A percentile compares a stretch with the other conserved stretches of the same genome.
Evolutionary conservation across 1,140 invertebrate species (phyloP).

Genomic region (Gryllus bimaculatus): DNA sequence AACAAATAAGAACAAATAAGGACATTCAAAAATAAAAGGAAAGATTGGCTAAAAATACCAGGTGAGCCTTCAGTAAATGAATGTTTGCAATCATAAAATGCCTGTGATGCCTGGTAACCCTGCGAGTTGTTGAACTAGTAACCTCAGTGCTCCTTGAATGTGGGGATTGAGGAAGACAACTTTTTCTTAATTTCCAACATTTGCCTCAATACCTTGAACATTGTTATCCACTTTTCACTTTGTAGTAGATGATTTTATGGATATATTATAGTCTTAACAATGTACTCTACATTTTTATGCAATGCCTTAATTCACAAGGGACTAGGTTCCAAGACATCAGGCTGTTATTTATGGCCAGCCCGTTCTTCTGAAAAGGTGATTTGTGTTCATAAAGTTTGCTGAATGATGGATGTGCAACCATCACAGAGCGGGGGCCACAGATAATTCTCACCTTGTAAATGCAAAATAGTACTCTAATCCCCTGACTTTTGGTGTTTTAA

Average conservation of each 20-base stretch:
- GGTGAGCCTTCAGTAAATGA: not conserved
- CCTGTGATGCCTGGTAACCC: not conserved
- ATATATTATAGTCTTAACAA: slow-evolving; percentile 5
- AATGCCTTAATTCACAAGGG: slow-evolving; percentile 13
- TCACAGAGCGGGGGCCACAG: not conserved
- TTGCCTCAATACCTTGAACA: not conserved
- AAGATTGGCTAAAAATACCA: not conserved
- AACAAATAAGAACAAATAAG: not conserved
- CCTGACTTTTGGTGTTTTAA: not conserved
- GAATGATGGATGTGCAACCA: not conserved
- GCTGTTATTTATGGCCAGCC: not conserved
- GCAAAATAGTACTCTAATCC: not conserved
- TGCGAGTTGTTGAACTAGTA: not conserved
- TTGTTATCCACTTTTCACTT: not conserved
- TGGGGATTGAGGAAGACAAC: not conserved
- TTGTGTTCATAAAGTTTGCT: not conserved
- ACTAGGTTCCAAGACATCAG: not conserved
- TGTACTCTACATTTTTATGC: slow-evolving; percentile 2
- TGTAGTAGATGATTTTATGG: slow-evolving; percentile 9
- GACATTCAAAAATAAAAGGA: not conserved
- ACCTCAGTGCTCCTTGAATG: not conserved
- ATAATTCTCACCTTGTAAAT: not conserved
- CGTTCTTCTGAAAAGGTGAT: not conserved
- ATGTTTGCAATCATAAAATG: not conserved
- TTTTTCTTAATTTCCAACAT: not conserved